A percentile compares a stretch with the other conserved stretches of the same genome.
phyloP scores from a whole-genome alignment of 2,888 invertebrate species.

The Yponomeuta plumbellus region DNA sequence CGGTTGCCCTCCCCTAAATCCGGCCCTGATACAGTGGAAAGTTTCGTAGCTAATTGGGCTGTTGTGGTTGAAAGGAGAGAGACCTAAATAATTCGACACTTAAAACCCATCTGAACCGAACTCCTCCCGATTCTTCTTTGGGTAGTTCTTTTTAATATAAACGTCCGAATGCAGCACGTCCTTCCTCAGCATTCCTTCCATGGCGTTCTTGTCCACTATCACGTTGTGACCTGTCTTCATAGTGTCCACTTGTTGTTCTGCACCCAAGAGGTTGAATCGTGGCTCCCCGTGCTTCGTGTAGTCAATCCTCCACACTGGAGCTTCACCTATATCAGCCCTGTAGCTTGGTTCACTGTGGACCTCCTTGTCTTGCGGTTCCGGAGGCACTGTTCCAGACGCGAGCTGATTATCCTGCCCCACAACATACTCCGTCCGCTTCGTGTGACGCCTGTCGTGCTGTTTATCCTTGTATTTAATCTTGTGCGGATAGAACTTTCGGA shows the following conservation, averaged over 20 bases:
- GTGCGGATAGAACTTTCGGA: conserved; percentile 62
- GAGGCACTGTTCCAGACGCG: background rate
- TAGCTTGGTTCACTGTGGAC: background rate
- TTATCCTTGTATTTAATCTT: conserved; percentile 54
- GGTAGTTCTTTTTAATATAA: conserved; percentile 54
- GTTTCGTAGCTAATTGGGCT: no score
- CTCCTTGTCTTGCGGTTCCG: background rate
- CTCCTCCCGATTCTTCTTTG: background rate
- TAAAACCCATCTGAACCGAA: background rate
- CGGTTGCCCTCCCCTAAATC: no score
- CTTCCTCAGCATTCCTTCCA: conserved; percentile 37
- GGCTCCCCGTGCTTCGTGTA: conserved; percentile 63
- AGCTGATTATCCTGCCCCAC: background rate
- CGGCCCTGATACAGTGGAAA: no score
- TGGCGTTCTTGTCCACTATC: conserved; percentile 44
- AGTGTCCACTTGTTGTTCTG: conserved; percentile 14
- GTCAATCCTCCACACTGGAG: conserved; percentile 61
- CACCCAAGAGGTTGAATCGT: conserved; percentile 39
- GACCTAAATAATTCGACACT: background rate
- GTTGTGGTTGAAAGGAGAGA: no score
- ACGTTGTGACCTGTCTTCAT: conserved; percentile 37
- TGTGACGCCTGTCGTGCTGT: conserved; percentile 9
- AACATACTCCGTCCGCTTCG: conserved; percentile 28
- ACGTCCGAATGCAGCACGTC: conserved; percentile 57
- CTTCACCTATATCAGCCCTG: conserved; percentile 24